Conservation (phyloP, 2,113 vertebrate genomes). For the Ellobius talpinus region DNA sequence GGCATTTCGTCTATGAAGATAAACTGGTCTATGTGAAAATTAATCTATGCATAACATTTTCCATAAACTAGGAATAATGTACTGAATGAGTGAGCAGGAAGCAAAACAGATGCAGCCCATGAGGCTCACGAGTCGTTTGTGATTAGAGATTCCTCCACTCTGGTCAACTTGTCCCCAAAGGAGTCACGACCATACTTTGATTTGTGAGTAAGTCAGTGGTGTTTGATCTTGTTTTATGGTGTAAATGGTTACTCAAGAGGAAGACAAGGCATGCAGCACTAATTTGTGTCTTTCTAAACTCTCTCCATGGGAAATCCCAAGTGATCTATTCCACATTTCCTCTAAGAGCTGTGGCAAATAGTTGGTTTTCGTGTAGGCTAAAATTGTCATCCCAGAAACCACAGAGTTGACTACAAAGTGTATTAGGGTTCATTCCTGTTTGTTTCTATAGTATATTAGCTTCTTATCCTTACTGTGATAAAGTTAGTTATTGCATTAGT, state of each 20-base stretch:
- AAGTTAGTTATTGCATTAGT: neutral
- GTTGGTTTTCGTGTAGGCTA: rapidly evolving
- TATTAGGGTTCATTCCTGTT: neutral
- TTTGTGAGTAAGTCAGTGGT: neutral
- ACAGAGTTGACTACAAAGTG: neutral
- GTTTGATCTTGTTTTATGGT: neutral
- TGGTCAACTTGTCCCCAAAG: neutral
- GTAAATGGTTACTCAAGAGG: neutral
- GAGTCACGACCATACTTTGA: neutral
- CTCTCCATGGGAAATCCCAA: neutral
- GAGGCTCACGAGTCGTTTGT: neutral
- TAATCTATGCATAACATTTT: neutral
- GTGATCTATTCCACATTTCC: neutral
- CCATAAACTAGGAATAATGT: neutral
- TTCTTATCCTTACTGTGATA: neutral
- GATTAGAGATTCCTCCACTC: neutral
- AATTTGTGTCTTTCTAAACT: neutral
- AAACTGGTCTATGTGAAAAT: neutral
- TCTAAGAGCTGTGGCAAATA: neutral
- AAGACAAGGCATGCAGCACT: neutral
- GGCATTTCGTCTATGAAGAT: neutral
- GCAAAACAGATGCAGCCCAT: neutral
- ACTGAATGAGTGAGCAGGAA: neutral
- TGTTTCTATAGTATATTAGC: neutral
- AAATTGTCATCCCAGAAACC: neutral